Evolutionary conservation across 2,797 vertebrate genomes (phyloP).

Genomic region (Alcedo quadribrachys): DNA sequence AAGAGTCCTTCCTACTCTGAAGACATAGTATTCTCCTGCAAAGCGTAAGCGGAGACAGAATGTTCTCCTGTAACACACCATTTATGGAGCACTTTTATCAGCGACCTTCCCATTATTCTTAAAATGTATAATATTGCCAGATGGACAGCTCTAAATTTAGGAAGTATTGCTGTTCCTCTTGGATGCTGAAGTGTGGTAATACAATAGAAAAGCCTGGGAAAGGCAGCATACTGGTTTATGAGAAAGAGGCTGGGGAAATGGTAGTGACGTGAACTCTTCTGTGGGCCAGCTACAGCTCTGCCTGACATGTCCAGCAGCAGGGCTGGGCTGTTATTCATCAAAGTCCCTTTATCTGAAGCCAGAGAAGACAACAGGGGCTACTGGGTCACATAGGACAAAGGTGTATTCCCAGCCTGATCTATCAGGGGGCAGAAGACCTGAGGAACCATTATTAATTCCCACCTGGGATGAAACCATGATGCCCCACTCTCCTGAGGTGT

Average conservation of each 20-base stretch:
- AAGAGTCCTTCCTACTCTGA: background rate
- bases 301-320: rapidly evolving
- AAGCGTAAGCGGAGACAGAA: constrained; percentile 13
- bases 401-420: rapidly evolving
- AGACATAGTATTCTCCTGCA: background rate
- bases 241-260: background rate
- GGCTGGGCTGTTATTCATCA: background rate
- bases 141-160: background rate
- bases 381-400: background rate
- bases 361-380: background rate
- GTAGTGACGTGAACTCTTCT: background rate
- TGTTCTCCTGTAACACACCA: background rate
- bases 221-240: background rate
- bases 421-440: background rate
- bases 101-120: background rate
- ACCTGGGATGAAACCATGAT: background rate
- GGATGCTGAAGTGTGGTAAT: background rate
- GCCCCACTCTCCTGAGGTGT: background rate
- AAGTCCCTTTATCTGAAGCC: background rate
- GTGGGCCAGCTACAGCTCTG: background rate
- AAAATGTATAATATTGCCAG: constrained; percentile 1
- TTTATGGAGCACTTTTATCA: background rate
- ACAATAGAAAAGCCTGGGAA: background rate
- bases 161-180: background rate
- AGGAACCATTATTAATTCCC: background rate